Base-by-base conservation (phyloP, 1,140 invertebrate species). In the Zaprionus kolodkinae region DNA sequence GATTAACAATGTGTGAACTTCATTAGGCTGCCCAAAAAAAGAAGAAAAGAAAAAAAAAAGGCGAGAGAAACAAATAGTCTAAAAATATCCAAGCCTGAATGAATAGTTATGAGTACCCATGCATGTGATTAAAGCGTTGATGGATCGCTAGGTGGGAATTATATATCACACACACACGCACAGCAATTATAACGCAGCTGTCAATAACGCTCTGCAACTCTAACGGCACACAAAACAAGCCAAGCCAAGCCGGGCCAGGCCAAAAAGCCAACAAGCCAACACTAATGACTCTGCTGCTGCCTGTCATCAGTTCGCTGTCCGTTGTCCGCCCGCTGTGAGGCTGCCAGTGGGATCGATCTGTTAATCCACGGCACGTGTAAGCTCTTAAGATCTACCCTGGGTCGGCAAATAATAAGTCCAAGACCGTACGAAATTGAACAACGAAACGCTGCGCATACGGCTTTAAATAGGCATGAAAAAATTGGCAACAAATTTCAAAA, bases 341-440 rank as follows among this genome's bases (percentile, higher is more conserved):
- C 48, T 45, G 61, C 7, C 36, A 38, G 50, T 21, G 30, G 25
- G 56, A 35, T 50, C 45, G 76, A 57, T 68, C 56, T 52, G 35
- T 74, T 87, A 89, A 88, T 88, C 85, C 80, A 78, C 48, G 85
- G 81, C 84, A 88, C 85, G 85, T 88, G 84, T 88, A 84, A 64
- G 65, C 84, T 88, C 85, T 88, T 84, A 74, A 80, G 72, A 71
- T 66, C 61, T 35, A 43, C 15, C 11, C 12, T 17, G 36, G 38
- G 10, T 35, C 38, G 12, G 43, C 40, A 66, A 45, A 35, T 66
- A 33, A 57, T 45, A 57, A 71, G 65, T 67, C 40, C 15, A 35
- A 57, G 55, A 69, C 33, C 50, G n/a, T 59, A 70, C 7, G 9
- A 62, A 69, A 73, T 67, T 64, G 30, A 45, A 36, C 27, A 60